Evolutionary conservation across 2,797 vertebrate species (phyloP), one percentile per base, ranked within the genome.

Genomic region (Tachyglossus aculeatus): DNA sequence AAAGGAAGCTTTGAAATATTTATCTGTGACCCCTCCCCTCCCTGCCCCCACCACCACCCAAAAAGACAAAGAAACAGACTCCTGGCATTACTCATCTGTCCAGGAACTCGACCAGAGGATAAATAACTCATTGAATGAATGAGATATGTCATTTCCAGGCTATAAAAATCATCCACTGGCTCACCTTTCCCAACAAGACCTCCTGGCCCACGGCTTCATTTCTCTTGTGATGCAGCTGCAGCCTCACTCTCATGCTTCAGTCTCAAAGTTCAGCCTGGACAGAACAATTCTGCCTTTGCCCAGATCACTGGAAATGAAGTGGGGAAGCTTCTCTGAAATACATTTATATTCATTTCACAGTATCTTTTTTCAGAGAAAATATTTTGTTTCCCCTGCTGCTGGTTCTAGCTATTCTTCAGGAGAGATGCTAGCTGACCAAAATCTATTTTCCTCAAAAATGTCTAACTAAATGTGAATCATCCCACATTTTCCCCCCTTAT

Each of bases 171-270:
- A 93, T 88, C 90, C 79, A 86, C 76, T 61, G 80, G 74, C 82
- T 89, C 85, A 88, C 84, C 86, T 92, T 88, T 87, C 86, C 85
- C 90, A 88, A 88, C 77, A 84, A 85, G 82, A 83, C 86, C 84
- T 87, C 77, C 27, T 71, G 79, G 81, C 80, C 75, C 64, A 67
- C 77, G 2, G 2, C 58, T 77, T 85, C 80, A 83, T 69, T 71
- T 69, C 74, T 70, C 71, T 45, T 33, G 36, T n/a, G 29, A 57
- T 31, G 53, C 62, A 78, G 78, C 77, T 80, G 60, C 75, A 87
- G 68, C 63, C 80, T 51, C 67, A 22, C 48, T 71, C 80, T 71
- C 78, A 70, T 67, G 67, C 74, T 78, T 39, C 34, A 39, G 61
- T 58, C 74, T 82, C 71, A 87, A 87, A 90, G 84, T 85, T 89